phyloP scores from a whole-genome alignment of 2,113 vertebrate species.

The Cyanistes caeruleus region DNA sequence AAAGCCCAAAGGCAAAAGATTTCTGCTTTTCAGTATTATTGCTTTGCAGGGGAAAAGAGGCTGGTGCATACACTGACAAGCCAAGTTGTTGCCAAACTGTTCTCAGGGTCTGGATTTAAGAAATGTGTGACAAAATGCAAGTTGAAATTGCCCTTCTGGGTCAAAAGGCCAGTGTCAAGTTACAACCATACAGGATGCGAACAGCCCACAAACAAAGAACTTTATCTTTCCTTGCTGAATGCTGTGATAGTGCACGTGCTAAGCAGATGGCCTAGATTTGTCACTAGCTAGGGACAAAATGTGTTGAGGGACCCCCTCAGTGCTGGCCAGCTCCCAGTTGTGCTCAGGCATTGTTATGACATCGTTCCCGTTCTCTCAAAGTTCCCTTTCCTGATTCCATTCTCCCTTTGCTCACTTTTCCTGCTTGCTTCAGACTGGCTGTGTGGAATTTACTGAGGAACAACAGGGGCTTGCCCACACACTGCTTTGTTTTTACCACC shows the following conservation, averaged over 20 bases:
- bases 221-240: background rate
- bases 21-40: background rate
- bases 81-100: background rate
- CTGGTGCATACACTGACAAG: too few species aligned
- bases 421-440: background rate
- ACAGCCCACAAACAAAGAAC: background rate
- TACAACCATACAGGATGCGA: background rate
- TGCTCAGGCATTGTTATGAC: background rate
- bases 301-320: background rate
- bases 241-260: background rate
- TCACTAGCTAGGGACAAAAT: background rate
- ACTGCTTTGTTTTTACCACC: background rate
- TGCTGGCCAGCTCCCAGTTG: background rate
- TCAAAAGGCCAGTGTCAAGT: constrained; percentile 22
- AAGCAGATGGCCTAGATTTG: background rate
- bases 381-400: background rate
- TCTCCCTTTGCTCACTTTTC: background rate
- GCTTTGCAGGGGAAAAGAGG: background rate
- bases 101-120: background rate
- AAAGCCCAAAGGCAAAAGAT: background rate
- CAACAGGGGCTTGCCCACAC: background rate
- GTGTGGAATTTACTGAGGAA: background rate
- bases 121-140: background rate
- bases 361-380: background rate
- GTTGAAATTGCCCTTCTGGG: background rate